These are phyloP conservation scores for Fragum whitleyi DNA, from an alignment of 2,888 invertebrate species.

Conservation along the genomic window DNA sequence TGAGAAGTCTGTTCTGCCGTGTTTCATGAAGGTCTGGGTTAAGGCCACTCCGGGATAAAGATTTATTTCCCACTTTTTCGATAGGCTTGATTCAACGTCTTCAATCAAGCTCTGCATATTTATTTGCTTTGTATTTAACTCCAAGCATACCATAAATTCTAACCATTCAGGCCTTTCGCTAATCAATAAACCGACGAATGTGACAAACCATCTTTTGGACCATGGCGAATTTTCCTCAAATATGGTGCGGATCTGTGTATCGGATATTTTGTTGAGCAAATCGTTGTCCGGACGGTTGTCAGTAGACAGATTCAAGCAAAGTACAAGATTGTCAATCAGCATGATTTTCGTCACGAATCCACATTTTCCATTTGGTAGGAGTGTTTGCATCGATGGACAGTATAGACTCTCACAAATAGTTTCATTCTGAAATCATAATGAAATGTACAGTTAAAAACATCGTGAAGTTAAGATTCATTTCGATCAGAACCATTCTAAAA, in stretches of 20 bases:
- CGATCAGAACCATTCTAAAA: too few species aligned
- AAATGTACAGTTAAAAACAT: too few species aligned
- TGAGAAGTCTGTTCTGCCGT: background rate
- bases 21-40: background rate
- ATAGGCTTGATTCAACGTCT: background rate
- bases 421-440: conserved; percentile 1
- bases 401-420: background rate
- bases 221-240: background rate
- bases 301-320: background rate
- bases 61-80: background rate
- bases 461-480: too few species aligned
- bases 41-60: background rate
- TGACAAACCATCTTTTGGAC: background rate
- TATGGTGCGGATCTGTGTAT: background rate
- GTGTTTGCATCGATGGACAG: conserved; percentile 4
- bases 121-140: background rate
- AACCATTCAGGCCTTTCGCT: background rate
- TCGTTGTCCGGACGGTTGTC: background rate
- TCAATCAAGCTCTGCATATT: background rate
- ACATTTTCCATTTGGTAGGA: background rate
- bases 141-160: background rate
- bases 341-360: background rate
- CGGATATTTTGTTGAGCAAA: background rate
- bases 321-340: background rate
- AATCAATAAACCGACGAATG: background rate